Base-by-base conservation (phyloP, 2,113 vertebrate genomes). In the Thamnophis sirtalis region DNA sequence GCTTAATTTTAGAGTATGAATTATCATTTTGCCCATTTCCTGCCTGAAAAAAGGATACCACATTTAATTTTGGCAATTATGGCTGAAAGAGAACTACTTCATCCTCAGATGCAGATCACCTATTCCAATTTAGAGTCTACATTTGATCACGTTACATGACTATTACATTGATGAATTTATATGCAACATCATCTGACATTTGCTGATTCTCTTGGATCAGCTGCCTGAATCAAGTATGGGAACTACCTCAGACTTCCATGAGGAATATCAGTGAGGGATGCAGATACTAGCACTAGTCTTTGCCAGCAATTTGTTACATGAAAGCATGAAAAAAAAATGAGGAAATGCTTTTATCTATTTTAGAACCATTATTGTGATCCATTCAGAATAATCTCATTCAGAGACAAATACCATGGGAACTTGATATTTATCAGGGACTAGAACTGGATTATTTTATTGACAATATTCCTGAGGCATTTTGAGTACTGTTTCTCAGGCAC, bases 401-500 rank as follows among this genome's bases (percentile, higher is more conserved):
- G 51, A 43, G 26, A 92, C 88, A 43, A 55, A 54, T 21, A 24
- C 43, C 43, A 49, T 15, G 28, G 26, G 9, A 50, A 28, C 43
- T 19, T 51, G 49, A 43, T n/a, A 86, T 5, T 89, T 51, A 49
- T 58, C 54, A 90, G 84, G 90, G n/a, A 68, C 1, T 24, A 4
- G n/a, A n/a, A 6, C 10, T 87, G 6, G 0, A 9, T 85, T 38
- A 80, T 4, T 84, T 89, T 93, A 51, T 84, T 24, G 63, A 89
- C 4, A 43, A 86, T 94, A 86, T 93, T 73, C 38, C 58, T 94
- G 3, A 43, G 0, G 0, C 84, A 53, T 80, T 93, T 87, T 63
- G 54, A 73, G 5, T 92, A 86, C 91, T 88, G 43, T 9, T 85
- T 92, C 55, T 91, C 22, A 91, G 26, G 26, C 94, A 87, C 43